Base-by-base conservation (phyloP, 2,797 vertebrate species). In the Chelmon rostratus region DNA sequence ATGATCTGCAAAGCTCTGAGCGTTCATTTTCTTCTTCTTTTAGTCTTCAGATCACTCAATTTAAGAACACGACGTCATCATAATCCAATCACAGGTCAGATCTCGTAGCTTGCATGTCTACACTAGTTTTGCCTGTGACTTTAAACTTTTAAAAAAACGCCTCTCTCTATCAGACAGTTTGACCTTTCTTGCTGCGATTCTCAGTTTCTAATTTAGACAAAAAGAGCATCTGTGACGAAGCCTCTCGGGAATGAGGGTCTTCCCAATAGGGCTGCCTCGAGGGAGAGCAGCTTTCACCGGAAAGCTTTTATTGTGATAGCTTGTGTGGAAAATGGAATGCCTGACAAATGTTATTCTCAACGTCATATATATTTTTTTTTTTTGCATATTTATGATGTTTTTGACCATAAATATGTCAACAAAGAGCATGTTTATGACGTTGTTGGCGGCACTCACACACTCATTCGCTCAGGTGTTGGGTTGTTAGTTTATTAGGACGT, bases 141-240 rank as follows among this genome's bases (percentile, higher is more conserved):
- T 69, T 73, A 19, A 77, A 52, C 56, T 31, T 42, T 19, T 3
- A 19, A 42, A 53, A 70, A 50, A 66, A 49, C 11, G 9, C 8
- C 33, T 61, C 42, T 49, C 52, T 49, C 66, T 28, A 6, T 81
- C 64, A 76, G 61, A 57, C 61, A 33, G 54, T 65, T 68, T 89
- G 82, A 83, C 85, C 71, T 90, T 88, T 85, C 44, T 67, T 65
- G 71, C 53, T 61, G 61, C 66, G 77, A 78, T 86, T 57, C 82
- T 89, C 58, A 68, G 79, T 85, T 81, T 86, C 68, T 78, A 75
- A 89, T 88, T 86, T 66, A 53, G 68, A 80, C 31, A 65, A 81
- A 83, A 77, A 73, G 25, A 73, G 79, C 80, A 76, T 87, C 87
- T 87, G 85, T 81, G 76, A 42, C 46, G 46, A 71, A 88, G 74